Evolutionary conservation across 2,888 invertebrate genomes (phyloP).

Genomic region (Dorcus hopei): DNA sequence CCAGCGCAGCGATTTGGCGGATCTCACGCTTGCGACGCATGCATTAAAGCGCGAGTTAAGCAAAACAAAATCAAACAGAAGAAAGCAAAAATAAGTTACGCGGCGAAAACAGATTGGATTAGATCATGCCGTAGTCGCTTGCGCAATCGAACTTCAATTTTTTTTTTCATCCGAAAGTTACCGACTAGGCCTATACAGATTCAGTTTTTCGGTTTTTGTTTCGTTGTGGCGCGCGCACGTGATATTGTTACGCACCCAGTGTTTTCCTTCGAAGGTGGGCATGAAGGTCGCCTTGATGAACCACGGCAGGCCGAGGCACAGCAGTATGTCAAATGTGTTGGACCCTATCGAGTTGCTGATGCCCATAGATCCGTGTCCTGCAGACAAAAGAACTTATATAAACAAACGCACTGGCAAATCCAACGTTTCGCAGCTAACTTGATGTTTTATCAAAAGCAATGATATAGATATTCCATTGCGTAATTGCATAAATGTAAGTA

Average conservation of each 20-base stretch:
- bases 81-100: no score
- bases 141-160: no score
- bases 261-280: conserved; percentile 73
- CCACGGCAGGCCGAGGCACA: conserved; percentile 85
- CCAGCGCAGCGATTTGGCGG: no score
- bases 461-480: no score
- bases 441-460: no score
- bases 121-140: no score
- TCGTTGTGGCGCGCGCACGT: not conserved
- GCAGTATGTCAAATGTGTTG: conserved; percentile 85
- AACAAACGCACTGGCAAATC: not conserved
- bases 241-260: conserved; percentile 58
- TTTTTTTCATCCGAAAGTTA: not conserved
- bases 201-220: not conserved
- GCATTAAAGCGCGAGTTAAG: no score
- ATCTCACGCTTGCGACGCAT: no score
- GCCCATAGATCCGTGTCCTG: conserved; percentile 88
- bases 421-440: no score
- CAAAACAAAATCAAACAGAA: no score
- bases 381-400: conserved; percentile 19
- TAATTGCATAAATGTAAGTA: no score
- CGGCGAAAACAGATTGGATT: no score
- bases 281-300: conserved; percentile 82
- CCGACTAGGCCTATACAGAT: not conserved
- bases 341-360: conserved; percentile 89